Base-by-base conservation (phyloP, 2,797 vertebrate genomes). In the Typhlichthys eigenmanni region DNA sequence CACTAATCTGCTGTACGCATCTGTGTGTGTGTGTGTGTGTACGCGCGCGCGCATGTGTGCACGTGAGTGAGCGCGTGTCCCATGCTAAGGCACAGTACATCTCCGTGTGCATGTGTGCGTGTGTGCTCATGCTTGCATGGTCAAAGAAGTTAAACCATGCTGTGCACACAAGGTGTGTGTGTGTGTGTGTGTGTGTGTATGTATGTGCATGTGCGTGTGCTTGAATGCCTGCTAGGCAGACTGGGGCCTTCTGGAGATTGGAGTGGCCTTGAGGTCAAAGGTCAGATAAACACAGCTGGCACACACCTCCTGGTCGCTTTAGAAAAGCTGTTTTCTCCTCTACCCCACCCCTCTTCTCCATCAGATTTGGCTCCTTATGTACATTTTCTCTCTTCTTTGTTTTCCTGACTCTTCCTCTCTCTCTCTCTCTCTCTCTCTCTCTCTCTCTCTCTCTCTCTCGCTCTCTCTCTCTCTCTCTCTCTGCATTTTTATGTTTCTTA, bases 241-340 rank as follows among this genome's bases (percentile, higher is more conserved):
- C 79, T 74, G 72, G 72, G 80, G 75, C 79, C 76, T 79, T 81
- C 76, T 66, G 72, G 71, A 87, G 85, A 84, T 85, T 85, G 77
- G 78, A 86, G 82, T 87, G 83, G 80, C 79, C 79, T 76, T 64
- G 58, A 64, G 82, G 87, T 87, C 86, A 89, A 72, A 87, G 90
- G 89, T 92, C 89, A 91, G 62, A 83, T 92, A 93, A 93, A 93
- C 92, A 93, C 91, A 93, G 91, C 91, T 93, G 91, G 85, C 80
- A 74, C 81, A 84, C 84, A 85, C 82, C 79, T 88, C 80, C 80
- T 73, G 80, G 67, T 63, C 64, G 80, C 62, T 64, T 80, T 70
- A 81, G 61, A 78, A 71, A 76, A 64, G 72, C 75, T 69, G 72
- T 75, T 69, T 66, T 70, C 62, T 68, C 53, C 66, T 19, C 52